Evolutionary conservation across 2,888 invertebrate species (phyloP).

Genomic region (Leptopilina myrica): DNA sequence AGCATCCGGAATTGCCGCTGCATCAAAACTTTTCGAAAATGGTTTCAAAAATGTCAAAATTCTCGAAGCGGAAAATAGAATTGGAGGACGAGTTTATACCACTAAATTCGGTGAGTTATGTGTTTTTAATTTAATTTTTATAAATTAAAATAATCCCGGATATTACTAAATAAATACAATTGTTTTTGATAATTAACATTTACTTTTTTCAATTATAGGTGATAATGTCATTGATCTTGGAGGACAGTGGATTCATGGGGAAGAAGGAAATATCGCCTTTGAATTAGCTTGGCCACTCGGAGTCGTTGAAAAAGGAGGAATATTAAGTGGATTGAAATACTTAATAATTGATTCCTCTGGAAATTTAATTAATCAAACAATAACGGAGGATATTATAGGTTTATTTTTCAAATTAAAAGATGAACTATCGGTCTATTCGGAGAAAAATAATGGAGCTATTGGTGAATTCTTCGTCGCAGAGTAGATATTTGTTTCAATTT

Average conservation of each 20-base stretch:
- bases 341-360: slow-evolving; percentile 50
- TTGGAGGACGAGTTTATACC: slow-evolving; percentile 78
- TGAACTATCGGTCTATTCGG: not conserved
- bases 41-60: slow-evolving; percentile 76
- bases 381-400: not conserved
- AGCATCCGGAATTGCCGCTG: slow-evolving; percentile 79
- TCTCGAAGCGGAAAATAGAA: slow-evolving; percentile 76
- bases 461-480: slow-evolving; percentile 39
- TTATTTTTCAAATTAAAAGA: not conserved
- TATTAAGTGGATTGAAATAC: too few species aligned
- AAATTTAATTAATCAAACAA: not conserved
- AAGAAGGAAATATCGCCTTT: slow-evolving; percentile 60
- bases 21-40: slow-evolving; percentile 76
- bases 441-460: not conserved
- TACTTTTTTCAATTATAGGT: slow-evolving; percentile 37
- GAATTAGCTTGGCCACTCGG: slow-evolving; percentile 64
- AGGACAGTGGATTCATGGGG: slow-evolving; percentile 68
- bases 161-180: too few species aligned
- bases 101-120: slow-evolving; percentile 71
- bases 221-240: slow-evolving; percentile 64
- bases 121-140: not conserved
- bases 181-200: not conserved
- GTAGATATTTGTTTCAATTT: slow-evolving; percentile 28
- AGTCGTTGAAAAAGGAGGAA: slow-evolving; percentile 50
- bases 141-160: too few species aligned